A percentile compares a stretch with the other conserved stretches of the same genome.
These are phyloP conservation scores for Microchrysa polita DNA, from an alignment of 2,888 invertebrate species.

Conservation along the genomic window DNA sequence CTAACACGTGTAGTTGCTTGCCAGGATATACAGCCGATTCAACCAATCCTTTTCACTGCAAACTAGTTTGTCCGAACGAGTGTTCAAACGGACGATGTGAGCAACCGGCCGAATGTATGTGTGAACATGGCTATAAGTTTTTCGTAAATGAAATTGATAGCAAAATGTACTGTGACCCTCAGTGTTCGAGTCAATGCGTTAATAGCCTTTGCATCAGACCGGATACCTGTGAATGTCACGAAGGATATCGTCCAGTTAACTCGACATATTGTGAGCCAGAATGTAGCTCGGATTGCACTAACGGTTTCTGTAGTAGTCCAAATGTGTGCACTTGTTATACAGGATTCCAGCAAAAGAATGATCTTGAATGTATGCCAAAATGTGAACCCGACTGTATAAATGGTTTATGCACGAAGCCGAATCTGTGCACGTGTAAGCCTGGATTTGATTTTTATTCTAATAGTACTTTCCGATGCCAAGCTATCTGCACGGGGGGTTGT, in stretches of 20 bases:
- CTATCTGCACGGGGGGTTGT: conserved; percentile 54
- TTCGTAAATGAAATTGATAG: neutral
- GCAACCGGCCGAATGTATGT: conserved; percentile 37
- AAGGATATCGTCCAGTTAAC: conserved; percentile 42
- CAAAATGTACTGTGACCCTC: conserved; percentile 43
- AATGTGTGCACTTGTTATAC: conserved; percentile 53
- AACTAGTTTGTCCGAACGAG: neutral
- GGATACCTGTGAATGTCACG: conserved; percentile 66
- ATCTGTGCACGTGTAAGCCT: conserved; percentile 57
- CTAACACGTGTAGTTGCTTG: conserved; percentile 78
- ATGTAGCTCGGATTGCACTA: neutral
- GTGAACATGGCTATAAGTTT: neutral
- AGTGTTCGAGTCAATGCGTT: conserved; percentile 50
- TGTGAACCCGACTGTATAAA: conserved; percentile 58
- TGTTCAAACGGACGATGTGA: too few species aligned
- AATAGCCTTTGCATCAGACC: conserved; percentile 57
- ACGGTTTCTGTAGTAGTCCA: conserved; percentile 26
- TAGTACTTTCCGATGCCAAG: conserved; percentile 35
- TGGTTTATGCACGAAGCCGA: conserved; percentile 63
- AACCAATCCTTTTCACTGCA: neutral
- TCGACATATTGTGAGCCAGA: conserved; percentile 47
- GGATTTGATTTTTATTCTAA: conserved; percentile 53
- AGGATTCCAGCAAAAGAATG: conserved; percentile 49
- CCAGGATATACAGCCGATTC: conserved; percentile 66
- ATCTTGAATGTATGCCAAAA: conserved; percentile 53